A percentile compares a stretch with the other conserved stretches of the same genome.
These are phyloP conservation scores for Anas acuta DNA, from an alignment of 2,797 vertebrate genomes.

Conservation along the genomic window DNA sequence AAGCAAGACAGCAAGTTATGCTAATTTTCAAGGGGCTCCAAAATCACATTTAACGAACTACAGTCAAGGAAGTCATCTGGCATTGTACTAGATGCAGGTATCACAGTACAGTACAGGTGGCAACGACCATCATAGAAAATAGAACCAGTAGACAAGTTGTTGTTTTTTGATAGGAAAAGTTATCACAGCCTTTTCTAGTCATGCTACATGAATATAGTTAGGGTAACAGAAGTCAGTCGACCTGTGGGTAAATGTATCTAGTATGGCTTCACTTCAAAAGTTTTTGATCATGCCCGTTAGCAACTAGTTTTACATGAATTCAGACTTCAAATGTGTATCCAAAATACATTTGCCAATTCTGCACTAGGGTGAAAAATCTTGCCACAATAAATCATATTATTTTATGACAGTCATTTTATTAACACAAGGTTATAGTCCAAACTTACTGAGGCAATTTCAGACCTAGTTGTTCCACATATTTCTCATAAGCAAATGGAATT, in stretches of 20 bases:
- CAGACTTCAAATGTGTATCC: not conserved
- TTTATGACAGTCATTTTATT: not conserved
- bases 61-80: not conserved
- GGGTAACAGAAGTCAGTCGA: not conserved
- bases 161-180: not conserved
- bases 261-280: not conserved
- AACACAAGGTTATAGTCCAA: conserved; percentile 9
- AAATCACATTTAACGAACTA: not conserved
- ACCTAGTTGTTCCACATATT: not conserved
- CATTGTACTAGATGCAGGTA: not conserved
- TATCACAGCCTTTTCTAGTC: not conserved
- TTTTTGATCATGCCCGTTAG: not conserved
- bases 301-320: not conserved
- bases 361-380: not conserved
- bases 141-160: accelerated
- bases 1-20: not conserved
- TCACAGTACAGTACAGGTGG: not conserved
- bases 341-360: not conserved
- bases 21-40: not conserved
- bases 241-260: not conserved
- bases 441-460: not conserved
- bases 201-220: not conserved
- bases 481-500: not conserved
- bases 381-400: not conserved
- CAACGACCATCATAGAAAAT: not conserved